Base-by-base conservation (phyloP, 2,797 vertebrate species). In the Varecia variegata region DNA sequence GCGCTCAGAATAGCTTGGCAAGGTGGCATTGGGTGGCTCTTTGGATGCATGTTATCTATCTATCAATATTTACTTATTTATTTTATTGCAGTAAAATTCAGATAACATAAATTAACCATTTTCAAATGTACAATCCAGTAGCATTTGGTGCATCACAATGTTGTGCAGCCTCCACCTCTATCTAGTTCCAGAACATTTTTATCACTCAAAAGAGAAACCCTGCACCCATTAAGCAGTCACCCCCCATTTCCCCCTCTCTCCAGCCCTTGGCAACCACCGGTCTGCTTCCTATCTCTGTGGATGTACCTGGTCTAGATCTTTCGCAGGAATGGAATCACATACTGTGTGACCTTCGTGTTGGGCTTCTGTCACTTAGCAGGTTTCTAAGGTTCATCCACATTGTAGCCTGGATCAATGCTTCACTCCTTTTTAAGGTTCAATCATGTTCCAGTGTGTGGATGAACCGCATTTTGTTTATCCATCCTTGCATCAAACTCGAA, bases 241-340 rank as follows among this genome's bases (percentile, higher is more conserved):
- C 27, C 32, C 52, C 23, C 67, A 13, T 38, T 18, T 23, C 43
- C 56, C 60, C 12, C 25, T 25, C 56, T 35, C n/a, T 43, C 5
- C 21, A 56, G 47, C 38, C 73, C 86, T 54, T 5, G 52, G 7
- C 38, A 15, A 0, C 40, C 40, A 21, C 4, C 7, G 2, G 1
- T 30, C 40, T 47, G 35, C 60, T 77, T 21, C 58, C 88, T 32
- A 12, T 74, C 71, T 71, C 52, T 50, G 0, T 30, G 20, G 40
- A 18, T 30, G 5, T 8, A 4, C 47, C 50, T 2, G 1, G 30
- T n/a, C 35, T 15, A 3, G 38, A 20, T 1, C 10, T 86, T 52
- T 71, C 12, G 0, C 32, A 4, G 1, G 54, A 35, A 50, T 0
- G 9, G 7, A 17, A 15, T 17, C 62, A 50, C 8, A 17, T 17